Base-by-base conservation (phyloP, 1,140 invertebrate genomes). In the Apis florea region DNA sequence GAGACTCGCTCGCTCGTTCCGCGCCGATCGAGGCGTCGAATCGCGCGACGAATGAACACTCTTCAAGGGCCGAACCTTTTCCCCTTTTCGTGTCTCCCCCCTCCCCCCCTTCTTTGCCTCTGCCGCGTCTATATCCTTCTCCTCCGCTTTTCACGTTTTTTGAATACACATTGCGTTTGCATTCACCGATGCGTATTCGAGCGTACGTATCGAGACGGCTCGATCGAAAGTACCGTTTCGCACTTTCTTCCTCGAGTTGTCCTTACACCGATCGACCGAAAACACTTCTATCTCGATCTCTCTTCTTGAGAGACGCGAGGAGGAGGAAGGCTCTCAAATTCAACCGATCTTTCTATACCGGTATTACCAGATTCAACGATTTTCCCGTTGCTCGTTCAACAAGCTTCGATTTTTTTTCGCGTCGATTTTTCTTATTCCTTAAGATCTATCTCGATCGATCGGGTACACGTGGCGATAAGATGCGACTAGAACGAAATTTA, bases 51-150 rank as follows among this genome's bases (percentile, higher is more conserved):
- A 21, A 8, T 19, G 5, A 69, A 67, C 61, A 31, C 53, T 54
- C 59, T 61, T 75, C 51, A 79, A 68, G 78, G 78, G 64, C 82
- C 82, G 49, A 24, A 49, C 76, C 54, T 70, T 83, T 87, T 73
- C 75, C 85, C 49, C 24, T 58, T 26, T 61, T 71, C 67, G 51
- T 2, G 31, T 40, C 5, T 31, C 13, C 61, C 58, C 51, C 19
- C n/a, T n/a, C 47, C 19, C n/a, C n/a, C n/a, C n/a, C n/a, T n/a
- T n/a, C n/a, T n/a, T n/a, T n/a, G n/a, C n/a, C n/a, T n/a, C n/a
- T n/a, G n/a, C n/a, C n/a, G n/a, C 2, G 56, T 67, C 61, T 56
- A 4, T 19, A 15, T 49, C 21, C 51, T 9, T 47, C 15, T 17
- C n/a, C 15, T 4, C 31, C 11, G 21, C 2, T 40, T 13, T 24